phyloP scores from a whole-genome alignment of 2,797 vertebrate genomes.

The Gadopsis marmoratus region DNA sequence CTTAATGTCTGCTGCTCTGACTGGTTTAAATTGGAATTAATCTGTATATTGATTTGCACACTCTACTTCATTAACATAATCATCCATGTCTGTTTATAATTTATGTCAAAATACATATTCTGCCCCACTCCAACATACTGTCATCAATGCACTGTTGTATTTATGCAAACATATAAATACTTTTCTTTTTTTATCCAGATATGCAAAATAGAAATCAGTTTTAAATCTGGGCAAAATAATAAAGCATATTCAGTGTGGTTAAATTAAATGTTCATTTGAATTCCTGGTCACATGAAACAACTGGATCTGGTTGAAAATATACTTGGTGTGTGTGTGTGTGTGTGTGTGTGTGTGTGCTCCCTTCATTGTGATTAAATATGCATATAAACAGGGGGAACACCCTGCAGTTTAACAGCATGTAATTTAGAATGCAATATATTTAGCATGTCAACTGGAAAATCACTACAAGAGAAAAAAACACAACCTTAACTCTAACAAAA shows the following conservation, averaged over 20 bases:
- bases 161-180: background rate
- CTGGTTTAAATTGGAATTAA: no score
- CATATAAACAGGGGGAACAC: background rate
- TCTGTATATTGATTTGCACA: no score
- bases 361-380: slow-evolving; percentile 10
- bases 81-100: no score
- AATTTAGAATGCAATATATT: background rate
- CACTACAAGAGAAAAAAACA: background rate
- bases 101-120: no score
- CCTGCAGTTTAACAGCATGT: slow-evolving; percentile 2
- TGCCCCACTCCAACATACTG: no score
- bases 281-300: background rate
- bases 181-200: background rate
- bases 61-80: no score
- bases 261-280: background rate
- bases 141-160: background rate
- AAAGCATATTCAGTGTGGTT: background rate
- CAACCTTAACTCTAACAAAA: background rate
- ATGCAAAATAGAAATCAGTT: background rate
- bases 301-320: background rate
- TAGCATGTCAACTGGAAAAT: background rate
- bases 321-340: background rate
- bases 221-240: background rate
- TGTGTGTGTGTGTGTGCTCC: background rate
- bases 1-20: no score